Conservation (phyloP, 1,140 invertebrate genomes). For the Drosophila biarmipes region DNA sequence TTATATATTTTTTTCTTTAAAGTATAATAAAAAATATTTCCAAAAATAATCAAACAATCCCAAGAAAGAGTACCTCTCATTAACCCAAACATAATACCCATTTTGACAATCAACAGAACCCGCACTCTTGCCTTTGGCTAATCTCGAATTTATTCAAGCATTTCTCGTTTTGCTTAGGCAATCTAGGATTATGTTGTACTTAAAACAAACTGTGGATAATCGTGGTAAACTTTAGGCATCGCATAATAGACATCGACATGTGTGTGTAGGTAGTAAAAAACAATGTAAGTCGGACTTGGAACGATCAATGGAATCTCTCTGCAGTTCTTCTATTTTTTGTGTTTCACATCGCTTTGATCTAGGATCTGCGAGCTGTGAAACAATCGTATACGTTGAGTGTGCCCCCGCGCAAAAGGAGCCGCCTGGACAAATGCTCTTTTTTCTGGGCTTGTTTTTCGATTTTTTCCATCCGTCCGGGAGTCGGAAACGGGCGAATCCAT, state of each 20-base stretch:
- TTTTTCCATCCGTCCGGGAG: constrained; percentile 5
- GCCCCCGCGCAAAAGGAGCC: constrained; percentile 44
- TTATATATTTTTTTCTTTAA: too few species aligned
- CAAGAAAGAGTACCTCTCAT: not conserved
- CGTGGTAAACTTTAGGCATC: constrained; percentile 14
- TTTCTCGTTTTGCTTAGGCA: constrained; percentile 11
- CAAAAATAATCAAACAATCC: too few species aligned
- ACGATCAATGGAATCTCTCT: constrained; percentile 26
- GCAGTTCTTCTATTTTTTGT: constrained; percentile 4
- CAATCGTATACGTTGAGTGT: constrained; percentile 28
- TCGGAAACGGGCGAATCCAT: constrained; percentile 11
- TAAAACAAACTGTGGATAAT: constrained; percentile 32
- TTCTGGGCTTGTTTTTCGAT: constrained; percentile 10
- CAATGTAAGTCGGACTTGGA: constrained; percentile 37
- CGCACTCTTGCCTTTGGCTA: constrained; percentile 37
- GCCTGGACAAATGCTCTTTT: constrained; percentile 70
- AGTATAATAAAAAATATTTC: too few species aligned
- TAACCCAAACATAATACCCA: too few species aligned
- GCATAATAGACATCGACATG: constrained; percentile 27
- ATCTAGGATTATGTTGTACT: constrained; percentile 42
- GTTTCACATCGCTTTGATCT: constrained; percentile 37
- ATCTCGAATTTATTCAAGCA: constrained; percentile 50
- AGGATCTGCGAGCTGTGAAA: constrained; percentile 35
- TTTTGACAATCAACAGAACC: not conserved
- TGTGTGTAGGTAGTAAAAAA: constrained; percentile 9